Conservation (phyloP, 1,140 invertebrate genomes). For the Muscidifurax raptorellus region DNA sequence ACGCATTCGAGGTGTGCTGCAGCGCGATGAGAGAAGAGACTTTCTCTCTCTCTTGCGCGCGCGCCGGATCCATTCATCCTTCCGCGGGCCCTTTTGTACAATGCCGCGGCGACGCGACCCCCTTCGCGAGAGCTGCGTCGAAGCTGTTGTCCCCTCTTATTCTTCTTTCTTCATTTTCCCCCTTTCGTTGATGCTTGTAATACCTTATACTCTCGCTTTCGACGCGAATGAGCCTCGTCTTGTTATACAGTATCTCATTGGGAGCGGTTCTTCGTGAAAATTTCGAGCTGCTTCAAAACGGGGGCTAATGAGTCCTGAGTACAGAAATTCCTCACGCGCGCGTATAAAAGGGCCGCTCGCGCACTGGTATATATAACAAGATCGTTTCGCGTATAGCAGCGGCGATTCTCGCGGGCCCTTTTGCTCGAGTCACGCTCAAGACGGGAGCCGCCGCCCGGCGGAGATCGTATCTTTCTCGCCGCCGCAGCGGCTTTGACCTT, state of each 20-base stretch:
- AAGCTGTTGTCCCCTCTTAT: not conserved
- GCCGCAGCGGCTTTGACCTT: slow-evolving; percentile 15
- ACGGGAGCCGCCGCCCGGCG: slow-evolving; percentile 41
- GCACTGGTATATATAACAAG: not conserved
- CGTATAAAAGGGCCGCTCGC: not conserved
- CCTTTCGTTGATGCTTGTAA: not conserved
- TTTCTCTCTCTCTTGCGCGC: slow-evolving; percentile 36
- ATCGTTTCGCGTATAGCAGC: not conserved
- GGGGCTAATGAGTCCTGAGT: too few species aligned
- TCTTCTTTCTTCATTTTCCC: not conserved
- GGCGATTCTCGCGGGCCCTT: slow-evolving; percentile 11
- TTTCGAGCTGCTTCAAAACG: too few species aligned
- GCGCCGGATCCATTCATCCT: slow-evolving; percentile 43
- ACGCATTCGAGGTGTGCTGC: not conserved
- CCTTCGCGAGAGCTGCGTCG: not conserved
- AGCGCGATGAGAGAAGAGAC: not conserved
- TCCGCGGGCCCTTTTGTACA: slow-evolving; percentile 37
- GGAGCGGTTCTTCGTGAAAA: too few species aligned
- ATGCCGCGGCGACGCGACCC: slow-evolving; percentile 4
- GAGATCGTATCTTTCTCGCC: slow-evolving; percentile 45
- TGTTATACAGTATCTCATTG: too few species aligned
- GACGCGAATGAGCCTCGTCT: too few species aligned
- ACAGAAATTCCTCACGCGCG: too few species aligned
- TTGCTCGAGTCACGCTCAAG: slow-evolving; percentile 51
- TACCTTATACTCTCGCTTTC: not conserved